Percentiles rank a stretch among this genome's conserved stretches.
Evolutionary conservation across 2,888 invertebrate species (phyloP).

Genomic region (Cactoblastis cactorum): DNA sequence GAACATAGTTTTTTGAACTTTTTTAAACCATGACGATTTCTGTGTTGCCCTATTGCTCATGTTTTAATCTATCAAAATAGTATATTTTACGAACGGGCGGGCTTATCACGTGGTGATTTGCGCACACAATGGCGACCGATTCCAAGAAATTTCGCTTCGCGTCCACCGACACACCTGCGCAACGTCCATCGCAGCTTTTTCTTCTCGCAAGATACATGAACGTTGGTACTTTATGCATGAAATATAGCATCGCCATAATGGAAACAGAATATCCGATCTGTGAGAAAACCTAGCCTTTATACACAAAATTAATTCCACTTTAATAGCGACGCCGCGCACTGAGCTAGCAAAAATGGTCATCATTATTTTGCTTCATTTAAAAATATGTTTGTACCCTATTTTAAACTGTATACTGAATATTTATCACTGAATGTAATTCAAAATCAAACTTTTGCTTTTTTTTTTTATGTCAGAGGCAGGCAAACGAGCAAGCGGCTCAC

Average conservation of each 20-base stretch:
- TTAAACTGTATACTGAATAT: slow-evolving; percentile 2
- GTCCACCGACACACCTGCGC: slow-evolving; percentile 82
- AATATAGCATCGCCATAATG: slow-evolving; percentile 27
- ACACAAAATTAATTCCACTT: slow-evolving; percentile 8
- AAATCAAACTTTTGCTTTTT: too few species aligned
- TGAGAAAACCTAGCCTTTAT: slow-evolving; percentile 12
- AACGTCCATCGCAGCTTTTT: slow-evolving; percentile 41
- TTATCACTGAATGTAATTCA: not conserved
- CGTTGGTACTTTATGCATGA: slow-evolving; percentile 29
- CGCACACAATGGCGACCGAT: slow-evolving; percentile 51
- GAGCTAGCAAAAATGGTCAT: slow-evolving; percentile 12
- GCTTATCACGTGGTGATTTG: slow-evolving; percentile 30
- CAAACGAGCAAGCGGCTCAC: too few species aligned
- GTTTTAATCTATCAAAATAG: not conserved
- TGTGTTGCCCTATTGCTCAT: too few species aligned
- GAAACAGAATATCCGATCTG: slow-evolving; percentile 6
- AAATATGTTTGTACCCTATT: not conserved
- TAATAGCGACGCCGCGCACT: slow-evolving; percentile 2
- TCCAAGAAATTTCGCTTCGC: slow-evolving; percentile 50
- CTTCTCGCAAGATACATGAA: slow-evolving; percentile 21
- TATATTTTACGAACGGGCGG: not conserved
- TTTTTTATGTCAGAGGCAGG: too few species aligned
- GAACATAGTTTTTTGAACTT: too few species aligned
- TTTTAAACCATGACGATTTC: too few species aligned
- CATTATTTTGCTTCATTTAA: slow-evolving; percentile 8